These are phyloP conservation scores for Euborellia annulipes DNA, from an alignment of 1,140 invertebrate genomes.

Conservation along the genomic window DNA sequence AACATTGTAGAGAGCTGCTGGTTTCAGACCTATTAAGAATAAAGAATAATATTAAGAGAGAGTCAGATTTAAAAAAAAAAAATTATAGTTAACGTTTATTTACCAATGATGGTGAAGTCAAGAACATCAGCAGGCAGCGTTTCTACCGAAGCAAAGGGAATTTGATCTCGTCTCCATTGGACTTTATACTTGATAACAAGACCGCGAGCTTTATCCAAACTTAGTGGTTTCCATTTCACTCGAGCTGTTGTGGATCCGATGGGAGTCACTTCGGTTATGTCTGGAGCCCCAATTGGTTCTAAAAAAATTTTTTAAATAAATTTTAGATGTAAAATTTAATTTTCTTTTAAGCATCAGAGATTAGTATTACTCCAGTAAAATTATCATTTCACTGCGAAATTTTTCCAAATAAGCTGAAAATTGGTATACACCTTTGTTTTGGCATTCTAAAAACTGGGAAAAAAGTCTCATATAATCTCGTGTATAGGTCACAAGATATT, in stretches of 20 bases:
- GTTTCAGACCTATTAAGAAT: slow-evolving; percentile 29
- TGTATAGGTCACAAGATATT: too few species aligned
- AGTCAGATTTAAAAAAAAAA: not conserved
- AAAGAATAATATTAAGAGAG: slow-evolving; percentile 2
- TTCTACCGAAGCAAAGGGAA: slow-evolving; percentile 29
- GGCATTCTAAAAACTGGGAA: too few species aligned
- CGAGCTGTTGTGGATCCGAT: slow-evolving; percentile 35
- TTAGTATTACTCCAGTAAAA: too few species aligned
- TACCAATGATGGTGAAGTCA: slow-evolving; percentile 36
- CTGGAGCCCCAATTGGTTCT: slow-evolving; percentile 41
- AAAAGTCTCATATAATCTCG: too few species aligned
- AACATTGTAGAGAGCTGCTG: slow-evolving; percentile 38
- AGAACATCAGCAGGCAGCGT: slow-evolving; percentile 26
- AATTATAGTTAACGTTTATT: slow-evolving; percentile 2
- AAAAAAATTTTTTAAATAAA: too few species aligned
- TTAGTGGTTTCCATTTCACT: slow-evolving; percentile 40
- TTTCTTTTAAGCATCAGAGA: too few species aligned
- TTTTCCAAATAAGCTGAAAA: too few species aligned
- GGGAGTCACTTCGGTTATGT: slow-evolving; percentile 30
- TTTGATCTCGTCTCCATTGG: slow-evolving; percentile 37
- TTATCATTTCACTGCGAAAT: too few species aligned
- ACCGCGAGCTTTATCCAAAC: slow-evolving; percentile 37
- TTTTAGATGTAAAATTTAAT: too few species aligned
- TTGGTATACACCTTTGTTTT: too few species aligned
- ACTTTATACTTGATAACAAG: slow-evolving; percentile 41